These are phyloP conservation scores for Hypsopygia costalis DNA, from an alignment of 2,888 invertebrate genomes.

Conservation along the genomic window DNA sequence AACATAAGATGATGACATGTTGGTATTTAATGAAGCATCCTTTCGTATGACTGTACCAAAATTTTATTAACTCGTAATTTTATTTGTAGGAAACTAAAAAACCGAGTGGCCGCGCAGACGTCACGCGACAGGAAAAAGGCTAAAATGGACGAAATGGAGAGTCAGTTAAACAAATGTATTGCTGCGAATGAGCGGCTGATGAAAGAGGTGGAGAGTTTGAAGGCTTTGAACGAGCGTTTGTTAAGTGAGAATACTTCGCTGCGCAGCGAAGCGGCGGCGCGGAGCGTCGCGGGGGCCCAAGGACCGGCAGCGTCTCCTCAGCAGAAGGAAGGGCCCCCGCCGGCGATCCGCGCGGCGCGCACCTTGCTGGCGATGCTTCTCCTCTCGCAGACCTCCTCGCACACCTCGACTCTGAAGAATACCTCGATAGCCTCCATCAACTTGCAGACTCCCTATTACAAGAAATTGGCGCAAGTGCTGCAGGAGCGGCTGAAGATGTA, in stretches of 20 bases:
- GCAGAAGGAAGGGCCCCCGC: constrained; percentile 93
- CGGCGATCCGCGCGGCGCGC: constrained; percentile 85
- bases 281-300: constrained; percentile 85
- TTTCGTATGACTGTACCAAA: too few species aligned
- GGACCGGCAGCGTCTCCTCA: constrained; percentile 95
- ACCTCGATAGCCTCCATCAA: constrained; percentile 87
- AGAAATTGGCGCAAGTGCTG: constrained; percentile 87
- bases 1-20: too few species aligned
- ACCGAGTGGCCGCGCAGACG: constrained; percentile 98
- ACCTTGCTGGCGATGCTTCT: constrained; percentile 89
- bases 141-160: constrained; percentile 94
- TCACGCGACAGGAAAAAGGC: constrained; percentile 98
- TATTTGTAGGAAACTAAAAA: constrained; percentile 92
- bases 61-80: too few species aligned
- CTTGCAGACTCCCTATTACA: constrained; percentile 91
- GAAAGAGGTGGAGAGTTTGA: constrained; percentile 83
- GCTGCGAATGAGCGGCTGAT: constrained; percentile 83
- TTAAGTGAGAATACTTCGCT: constrained; percentile 83
- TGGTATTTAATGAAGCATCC: too few species aligned
- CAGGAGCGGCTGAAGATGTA: constrained; percentile 84
- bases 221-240: constrained; percentile 85
- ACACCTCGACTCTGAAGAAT: constrained; percentile 87
- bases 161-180: constrained; percentile 82
- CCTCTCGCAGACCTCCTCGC: constrained; percentile 92
- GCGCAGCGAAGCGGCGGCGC: constrained; percentile 78